Percentiles rank a stretch among this genome's conserved stretches.
phyloP scores from a whole-genome alignment of 1,140 invertebrate genomes.

The Drosophila subobscura region DNA sequence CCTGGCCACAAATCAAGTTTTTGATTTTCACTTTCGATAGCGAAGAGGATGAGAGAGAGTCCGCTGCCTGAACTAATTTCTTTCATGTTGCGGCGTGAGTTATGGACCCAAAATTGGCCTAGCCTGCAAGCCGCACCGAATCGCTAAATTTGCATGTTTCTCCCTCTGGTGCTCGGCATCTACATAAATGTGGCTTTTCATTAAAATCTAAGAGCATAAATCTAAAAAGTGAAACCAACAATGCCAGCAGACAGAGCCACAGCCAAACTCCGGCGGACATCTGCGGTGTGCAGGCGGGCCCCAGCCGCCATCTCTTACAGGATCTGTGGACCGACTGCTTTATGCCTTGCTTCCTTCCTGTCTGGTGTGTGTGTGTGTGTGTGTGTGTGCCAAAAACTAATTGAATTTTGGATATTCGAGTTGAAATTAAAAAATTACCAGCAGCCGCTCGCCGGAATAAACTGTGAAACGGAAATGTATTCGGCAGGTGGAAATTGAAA shows the following conservation, averaged over 20 bases:
- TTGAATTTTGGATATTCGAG: slow-evolving; percentile 77
- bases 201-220: slow-evolving; percentile 79
- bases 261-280: slow-evolving; percentile 26
- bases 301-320: slow-evolving; percentile 17
- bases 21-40: slow-evolving; percentile 39
- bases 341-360: slow-evolving; percentile 44
- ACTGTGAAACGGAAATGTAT: slow-evolving; percentile 76
- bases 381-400: slow-evolving; percentile 51
- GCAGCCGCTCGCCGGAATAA: slow-evolving; percentile 55
- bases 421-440: slow-evolving; percentile 77
- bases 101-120: slow-evolving; percentile 62
- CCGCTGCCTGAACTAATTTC: slow-evolving; percentile 39
- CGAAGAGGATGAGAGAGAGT: slow-evolving; percentile 17
- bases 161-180: not conserved
- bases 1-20: slow-evolving; percentile 39
- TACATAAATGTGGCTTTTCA: slow-evolving; percentile 70
- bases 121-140: slow-evolving; percentile 1
- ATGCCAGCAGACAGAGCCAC: slow-evolving; percentile 38
- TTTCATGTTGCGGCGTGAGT: slow-evolving; percentile 52
- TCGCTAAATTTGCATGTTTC: slow-evolving; percentile 54
- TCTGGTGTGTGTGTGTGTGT: not conserved
- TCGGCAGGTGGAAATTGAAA: slow-evolving; percentile 80
- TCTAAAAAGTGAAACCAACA: slow-evolving; percentile 72
- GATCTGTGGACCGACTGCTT: slow-evolving; percentile 41
- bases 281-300: slow-evolving; percentile 18